Evolutionary conservation across 2,113 vertebrate genomes (phyloP).

Genomic region (Fregata magnificens): DNA sequence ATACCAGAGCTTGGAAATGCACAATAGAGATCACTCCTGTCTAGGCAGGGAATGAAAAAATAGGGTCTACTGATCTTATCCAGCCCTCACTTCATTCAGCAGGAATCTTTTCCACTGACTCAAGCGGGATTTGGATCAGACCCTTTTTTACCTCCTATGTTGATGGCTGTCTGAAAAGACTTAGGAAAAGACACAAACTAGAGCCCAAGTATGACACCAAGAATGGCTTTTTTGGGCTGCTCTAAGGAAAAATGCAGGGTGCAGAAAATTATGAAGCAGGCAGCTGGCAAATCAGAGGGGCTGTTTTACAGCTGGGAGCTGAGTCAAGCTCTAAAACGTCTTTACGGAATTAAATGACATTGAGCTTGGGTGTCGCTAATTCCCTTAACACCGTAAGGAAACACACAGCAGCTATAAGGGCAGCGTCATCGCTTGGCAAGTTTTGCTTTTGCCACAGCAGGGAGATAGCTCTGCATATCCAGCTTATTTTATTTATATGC

Average conservation of each 20-base stretch:
- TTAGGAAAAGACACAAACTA: not conserved
- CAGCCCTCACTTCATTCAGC: constrained; percentile 27
- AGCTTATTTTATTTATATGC: not conserved
- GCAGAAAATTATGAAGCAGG: not conserved
- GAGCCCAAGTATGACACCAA: constrained; percentile 6
- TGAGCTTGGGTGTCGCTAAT: not conserved
- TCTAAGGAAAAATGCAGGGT: not conserved
- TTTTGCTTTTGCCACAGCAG: not conserved
- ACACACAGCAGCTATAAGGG: not conserved
- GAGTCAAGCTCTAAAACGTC: not conserved
- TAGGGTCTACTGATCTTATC: not conserved
- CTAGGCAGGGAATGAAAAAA: constrained; percentile 14
- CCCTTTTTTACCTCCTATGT: not conserved
- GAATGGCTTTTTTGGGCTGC: constrained; percentile 7
- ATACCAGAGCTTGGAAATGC: constrained; percentile 5
- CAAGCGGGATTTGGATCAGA: constrained; percentile 1
- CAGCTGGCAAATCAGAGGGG: not conserved
- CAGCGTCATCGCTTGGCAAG: not conserved
- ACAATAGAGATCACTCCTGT: not conserved
- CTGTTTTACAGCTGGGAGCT: not conserved
- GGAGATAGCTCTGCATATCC: not conserved
- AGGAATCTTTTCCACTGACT: constrained; percentile 46
- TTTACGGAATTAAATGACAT: not conserved
- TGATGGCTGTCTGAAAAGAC: constrained; percentile 23
- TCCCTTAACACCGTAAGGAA: constrained; percentile 19